Conservation (phyloP, 2,888 invertebrate species). For the Ophion ellenae region DNA sequence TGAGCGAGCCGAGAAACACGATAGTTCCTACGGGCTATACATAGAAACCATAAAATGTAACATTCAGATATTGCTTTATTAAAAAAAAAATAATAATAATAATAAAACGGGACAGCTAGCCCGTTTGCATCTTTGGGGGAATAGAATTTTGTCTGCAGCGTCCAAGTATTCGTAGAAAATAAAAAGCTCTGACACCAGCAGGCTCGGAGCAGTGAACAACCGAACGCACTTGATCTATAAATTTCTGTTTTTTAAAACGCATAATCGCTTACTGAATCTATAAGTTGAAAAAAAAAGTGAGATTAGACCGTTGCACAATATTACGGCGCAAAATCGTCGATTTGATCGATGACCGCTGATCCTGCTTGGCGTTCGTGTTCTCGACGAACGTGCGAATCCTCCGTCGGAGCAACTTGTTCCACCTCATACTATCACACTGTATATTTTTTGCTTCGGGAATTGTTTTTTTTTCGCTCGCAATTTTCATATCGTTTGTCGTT, state of each 20-base stretch:
- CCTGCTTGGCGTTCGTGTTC: background rate
- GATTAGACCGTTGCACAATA: background rate
- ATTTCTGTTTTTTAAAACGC: background rate
- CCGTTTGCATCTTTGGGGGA: background rate
- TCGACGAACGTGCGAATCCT: background rate
- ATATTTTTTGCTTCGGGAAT: background rate
- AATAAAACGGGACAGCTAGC: background rate
- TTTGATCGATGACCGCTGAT: slow-evolving; percentile 6
- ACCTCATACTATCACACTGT: background rate
- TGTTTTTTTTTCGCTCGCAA: background rate
- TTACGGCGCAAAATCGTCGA: background rate
- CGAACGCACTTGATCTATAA: background rate
- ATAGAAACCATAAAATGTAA: background rate
- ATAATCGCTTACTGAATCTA: background rate
- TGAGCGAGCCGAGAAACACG: background rate
- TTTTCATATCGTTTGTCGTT: background rate
- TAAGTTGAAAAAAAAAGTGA: background rate
- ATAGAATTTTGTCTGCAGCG: background rate
- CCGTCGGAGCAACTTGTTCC: background rate
- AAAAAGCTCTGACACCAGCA: background rate
- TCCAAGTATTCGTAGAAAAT: background rate
- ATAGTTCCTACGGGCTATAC: background rate
- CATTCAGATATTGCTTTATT: background rate
- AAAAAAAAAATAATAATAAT: background rate
- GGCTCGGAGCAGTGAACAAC: too few relatives aligned